phyloP scores from a whole-genome alignment of 2,797 vertebrate genomes.

The Trematomus bernacchii region DNA sequence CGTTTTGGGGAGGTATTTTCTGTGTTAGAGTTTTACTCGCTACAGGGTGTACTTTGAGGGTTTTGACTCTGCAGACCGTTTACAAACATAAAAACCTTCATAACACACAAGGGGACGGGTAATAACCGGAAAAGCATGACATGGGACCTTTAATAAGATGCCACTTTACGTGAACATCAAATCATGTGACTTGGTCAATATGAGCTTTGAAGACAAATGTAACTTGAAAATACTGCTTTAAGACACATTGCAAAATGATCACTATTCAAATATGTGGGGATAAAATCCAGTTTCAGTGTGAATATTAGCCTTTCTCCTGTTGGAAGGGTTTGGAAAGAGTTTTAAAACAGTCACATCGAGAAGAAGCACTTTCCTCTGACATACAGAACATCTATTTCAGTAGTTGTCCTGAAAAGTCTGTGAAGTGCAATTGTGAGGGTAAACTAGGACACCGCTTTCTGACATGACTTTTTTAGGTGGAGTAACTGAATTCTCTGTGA shows the following conservation, averaged over 20 bases:
- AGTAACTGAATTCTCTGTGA: slow-evolving; percentile 6
- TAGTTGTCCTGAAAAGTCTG: slow-evolving; percentile 8
- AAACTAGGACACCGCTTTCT: slow-evolving; percentile 32
- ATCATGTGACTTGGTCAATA: background rate
- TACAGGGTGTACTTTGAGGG: too few species aligned
- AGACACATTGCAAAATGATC: slow-evolving; percentile 10
- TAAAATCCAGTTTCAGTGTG: background rate
- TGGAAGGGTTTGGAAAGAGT: background rate
- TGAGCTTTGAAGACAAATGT: slow-evolving; percentile 10
- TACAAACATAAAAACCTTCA: too few species aligned
- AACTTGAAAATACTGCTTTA: background rate
- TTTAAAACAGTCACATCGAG: background rate
- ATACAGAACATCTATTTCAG: slow-evolving; percentile 16
- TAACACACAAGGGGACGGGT: too few species aligned
- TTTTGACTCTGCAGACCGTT: too few species aligned
- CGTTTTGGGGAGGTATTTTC: too few species aligned
- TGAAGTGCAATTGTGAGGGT: slow-evolving; percentile 9
- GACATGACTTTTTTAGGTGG: slow-evolving; percentile 35
- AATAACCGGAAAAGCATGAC: too few species aligned
- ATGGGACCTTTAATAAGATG: too few species aligned
- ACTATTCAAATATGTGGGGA: background rate
- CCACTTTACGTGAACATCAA: background rate
- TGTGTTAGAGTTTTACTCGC: too few species aligned
- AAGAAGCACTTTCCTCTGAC: background rate
- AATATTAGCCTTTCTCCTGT: background rate